Conservation (phyloP, 2,797 vertebrate genomes). For the Chiroxiphia lanceolata region DNA sequence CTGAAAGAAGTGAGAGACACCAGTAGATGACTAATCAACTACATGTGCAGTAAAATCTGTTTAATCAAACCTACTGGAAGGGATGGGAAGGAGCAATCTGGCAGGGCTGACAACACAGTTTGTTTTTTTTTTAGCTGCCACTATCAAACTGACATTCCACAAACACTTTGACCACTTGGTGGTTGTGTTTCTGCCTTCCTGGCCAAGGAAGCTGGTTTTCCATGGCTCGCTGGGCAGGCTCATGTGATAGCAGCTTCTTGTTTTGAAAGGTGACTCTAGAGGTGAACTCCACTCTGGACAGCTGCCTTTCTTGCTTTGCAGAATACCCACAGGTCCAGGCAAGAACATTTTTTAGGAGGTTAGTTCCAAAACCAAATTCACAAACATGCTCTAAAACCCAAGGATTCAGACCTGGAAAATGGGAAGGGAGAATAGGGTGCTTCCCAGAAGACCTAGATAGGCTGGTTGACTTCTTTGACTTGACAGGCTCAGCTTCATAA, state of each 20-base stretch:
- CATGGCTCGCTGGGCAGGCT: background rate
- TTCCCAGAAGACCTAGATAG: background rate
- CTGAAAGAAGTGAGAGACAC: background rate
- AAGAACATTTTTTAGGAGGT: background rate
- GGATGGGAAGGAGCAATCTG: background rate
- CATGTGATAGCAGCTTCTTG: background rate
- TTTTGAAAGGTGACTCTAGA: conserved; percentile 26
- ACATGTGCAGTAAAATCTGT: background rate
- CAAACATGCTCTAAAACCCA: background rate
- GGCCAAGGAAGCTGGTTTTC: background rate
- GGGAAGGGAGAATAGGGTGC: background rate
- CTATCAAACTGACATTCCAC: background rate
- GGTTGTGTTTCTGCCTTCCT: conserved; percentile 1
- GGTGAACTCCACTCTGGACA: background rate
- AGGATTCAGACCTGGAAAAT: background rate
- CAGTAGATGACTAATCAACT: background rate
- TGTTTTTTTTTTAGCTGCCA: background rate
- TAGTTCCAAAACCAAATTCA: background rate
- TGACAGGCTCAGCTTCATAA: background rate
- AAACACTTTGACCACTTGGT: background rate
- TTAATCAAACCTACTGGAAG: background rate
- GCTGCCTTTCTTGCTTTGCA: background rate
- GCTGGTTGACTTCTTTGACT: background rate
- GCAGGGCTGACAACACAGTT: background rate
- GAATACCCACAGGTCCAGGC: background rate